A percentile compares a stretch with the other conserved stretches of the same genome.
phyloP scores from a whole-genome alignment of 2,888 invertebrate genomes.

The Trichogramma evanescens region DNA sequence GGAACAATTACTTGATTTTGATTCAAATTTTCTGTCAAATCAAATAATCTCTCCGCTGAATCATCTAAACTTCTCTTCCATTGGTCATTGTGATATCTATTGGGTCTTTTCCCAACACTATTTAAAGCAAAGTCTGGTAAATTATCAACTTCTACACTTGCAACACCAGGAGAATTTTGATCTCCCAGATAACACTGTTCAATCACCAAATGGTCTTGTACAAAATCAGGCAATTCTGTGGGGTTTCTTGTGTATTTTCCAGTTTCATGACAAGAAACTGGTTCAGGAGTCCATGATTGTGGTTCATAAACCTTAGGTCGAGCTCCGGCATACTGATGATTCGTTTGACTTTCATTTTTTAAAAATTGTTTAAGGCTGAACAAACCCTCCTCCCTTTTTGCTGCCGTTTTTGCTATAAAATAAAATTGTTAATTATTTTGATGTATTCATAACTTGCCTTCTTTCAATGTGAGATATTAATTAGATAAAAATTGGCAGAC shows the following conservation, averaged over 20 bases:
- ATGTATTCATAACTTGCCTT: too few species aligned
- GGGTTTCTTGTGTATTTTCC: slow-evolving; percentile 52
- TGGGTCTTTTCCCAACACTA: slow-evolving; percentile 39
- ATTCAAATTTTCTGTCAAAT: slow-evolving; percentile 33
- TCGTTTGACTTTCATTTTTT: slow-evolving; percentile 58
- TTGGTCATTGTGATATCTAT: slow-evolving; percentile 22
- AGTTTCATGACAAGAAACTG: slow-evolving; percentile 51
- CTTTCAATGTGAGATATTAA: too few species aligned
- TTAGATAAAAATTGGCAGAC: too few species aligned
- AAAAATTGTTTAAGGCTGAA: slow-evolving; percentile 83
- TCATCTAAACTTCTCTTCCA: slow-evolving; percentile 19
- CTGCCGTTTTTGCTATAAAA: slow-evolving; percentile 20
- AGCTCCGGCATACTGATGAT: slow-evolving; percentile 66
- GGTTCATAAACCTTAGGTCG: slow-evolving; percentile 65
- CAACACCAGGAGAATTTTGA: slow-evolving; percentile 32
- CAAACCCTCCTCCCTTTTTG: slow-evolving; percentile 65
- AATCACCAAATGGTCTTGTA: slow-evolving; percentile 80
- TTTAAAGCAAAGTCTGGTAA: slow-evolving; percentile 63
- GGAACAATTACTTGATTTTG: slow-evolving; percentile 22
- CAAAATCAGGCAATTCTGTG: slow-evolving; percentile 76
- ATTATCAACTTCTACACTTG: slow-evolving; percentile 48
- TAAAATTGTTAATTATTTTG: neutral
- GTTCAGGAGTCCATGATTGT: slow-evolving; percentile 45
- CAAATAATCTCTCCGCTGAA: slow-evolving; percentile 30
- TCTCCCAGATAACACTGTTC: slow-evolving; percentile 63